Base-by-base conservation (phyloP, 2,797 vertebrate genomes). In the Sitta carolinensis region DNA sequence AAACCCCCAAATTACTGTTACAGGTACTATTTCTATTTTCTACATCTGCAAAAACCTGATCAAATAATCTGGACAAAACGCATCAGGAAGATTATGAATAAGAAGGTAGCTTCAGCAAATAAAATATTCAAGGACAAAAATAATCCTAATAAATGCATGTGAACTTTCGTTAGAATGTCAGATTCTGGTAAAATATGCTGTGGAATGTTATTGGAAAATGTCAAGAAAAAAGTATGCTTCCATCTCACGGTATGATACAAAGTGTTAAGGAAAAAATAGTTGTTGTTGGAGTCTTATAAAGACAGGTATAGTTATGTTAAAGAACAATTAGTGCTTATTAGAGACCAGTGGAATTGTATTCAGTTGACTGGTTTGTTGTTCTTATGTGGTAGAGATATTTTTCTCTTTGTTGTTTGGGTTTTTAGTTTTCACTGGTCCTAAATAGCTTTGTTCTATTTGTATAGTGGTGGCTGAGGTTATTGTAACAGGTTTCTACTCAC, bases 401-500 rank as follows among this genome's bases (percentile, higher is more conserved):
- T 84, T 87, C 43, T 74, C 15, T 77, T 58, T 92, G 10, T 75
- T 78, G 7, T 9, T 25, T 81, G 16, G 7, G 17, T 10, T 91
- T 94, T 86, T 73, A 42, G 40, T 94, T 95, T 95, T 87, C 36
- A 6, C 50, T 57, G 69, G 91, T 58, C 36, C 87, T 89, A 92
- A 47, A 94, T 81, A 96, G 58, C 76, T 96, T 92, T 61, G 93
- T 95, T 91, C 78, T 96, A 84, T 97, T 95, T 95, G 73, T 96
- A 76, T 87, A 86, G 96, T 95, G 90, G 95, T 97, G 95, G 89
- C 92, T 96, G 95, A 97, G 95, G 97, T 97, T 98, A 97, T 96
- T 96, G 94, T 97, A 97, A 97, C 96, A 97, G 96, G 96, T 97
- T 97, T 93, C 88, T 89, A 92, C 88, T 78, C 95, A 96, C 88